Base-by-base conservation (phyloP, 2,113 vertebrate species). In the Etheostoma cragini region DNA sequence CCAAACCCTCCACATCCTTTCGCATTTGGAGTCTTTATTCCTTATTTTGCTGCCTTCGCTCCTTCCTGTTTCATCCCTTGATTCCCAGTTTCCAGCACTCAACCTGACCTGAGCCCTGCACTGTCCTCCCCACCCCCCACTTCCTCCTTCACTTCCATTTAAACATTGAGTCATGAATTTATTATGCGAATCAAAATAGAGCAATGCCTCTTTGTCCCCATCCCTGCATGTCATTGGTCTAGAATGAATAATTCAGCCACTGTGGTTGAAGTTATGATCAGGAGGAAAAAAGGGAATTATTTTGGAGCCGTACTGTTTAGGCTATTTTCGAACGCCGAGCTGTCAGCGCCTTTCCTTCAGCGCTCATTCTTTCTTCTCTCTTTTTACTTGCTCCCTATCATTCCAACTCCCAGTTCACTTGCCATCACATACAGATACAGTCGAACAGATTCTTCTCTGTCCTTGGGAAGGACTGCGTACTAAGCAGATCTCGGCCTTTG, bases 131-230 rank as follows among this genome's bases (percentile, higher is more conserved):
- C 30, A 22, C 58, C 26, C 26, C 26, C 26, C 26, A n/a, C n/a
- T n/a, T 69, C 24, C 64, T 35, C 17, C 50, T 14, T 53, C 60
- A 69, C 66, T 69, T 67, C 70, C 66, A 54, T 84, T 91, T 87
- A 85, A 86, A 88, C 77, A 88, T 69, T 11, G 42, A 87, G 82
- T 90, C 91, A 93, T 93, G 86, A 93, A 93, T 93, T 92, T 90
- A 92, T 94, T 89, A 93, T 94, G 88, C 2, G 89, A 90, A 91
- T 93, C 90, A 87, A 93, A 93, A 93, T 91, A 86, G 91, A 92
- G 89, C 88, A 78, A 92, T 87, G 85, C 87, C 85, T 93, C 87
- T 91, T 90, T 89, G 88, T 94, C 89, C 79, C 60, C 45, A 60
- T 87, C 63, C 4, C 85, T 49, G 83, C 88, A 86, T 93, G 89